Conservation (phyloP, 2,888 invertebrate genomes). For the Drepanosiphum platanoidis region DNA sequence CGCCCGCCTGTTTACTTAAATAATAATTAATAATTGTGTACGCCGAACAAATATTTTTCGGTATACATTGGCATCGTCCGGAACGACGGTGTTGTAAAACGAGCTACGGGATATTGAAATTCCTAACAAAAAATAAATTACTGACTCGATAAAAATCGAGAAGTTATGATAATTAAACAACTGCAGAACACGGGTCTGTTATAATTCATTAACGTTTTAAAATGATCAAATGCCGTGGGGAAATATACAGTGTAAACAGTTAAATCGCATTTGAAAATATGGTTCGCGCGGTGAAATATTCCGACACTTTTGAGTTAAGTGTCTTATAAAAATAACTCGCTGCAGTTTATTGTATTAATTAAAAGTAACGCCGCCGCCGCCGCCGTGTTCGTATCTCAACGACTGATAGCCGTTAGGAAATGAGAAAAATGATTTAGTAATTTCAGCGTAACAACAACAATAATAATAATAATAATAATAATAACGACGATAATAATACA, state of each 20-base stretch:
- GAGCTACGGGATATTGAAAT: not conserved
- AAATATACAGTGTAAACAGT: not conserved
- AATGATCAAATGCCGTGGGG: not conserved
- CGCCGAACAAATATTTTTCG: not conserved
- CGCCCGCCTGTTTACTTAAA: not conserved
- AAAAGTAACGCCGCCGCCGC: not conserved
- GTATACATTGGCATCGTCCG: not conserved
- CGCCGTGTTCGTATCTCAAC: constrained; percentile 8
- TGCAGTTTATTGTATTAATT: constrained; percentile 5
- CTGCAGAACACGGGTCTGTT: not conserved
- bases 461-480: not conserved
- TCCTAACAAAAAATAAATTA: not conserved
- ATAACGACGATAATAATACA: not conserved
- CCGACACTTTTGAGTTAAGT: not conserved
- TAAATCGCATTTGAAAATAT: not conserved
- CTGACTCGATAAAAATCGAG: not conserved
- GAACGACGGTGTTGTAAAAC: not conserved
- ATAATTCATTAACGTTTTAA: not conserved
- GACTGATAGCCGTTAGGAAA: constrained; percentile 25
- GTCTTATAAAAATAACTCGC: constrained; percentile 7
- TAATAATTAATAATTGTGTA: not conserved
- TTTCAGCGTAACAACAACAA: constrained; percentile 7
- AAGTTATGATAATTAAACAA: not conserved
- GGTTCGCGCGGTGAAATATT: not conserved
- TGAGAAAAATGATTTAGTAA: constrained; percentile 34